Percentiles rank a stretch among this genome's conserved stretches.
phyloP scores from a whole-genome alignment of 2,797 vertebrate species.

The Macrochelys suwanniensis region DNA sequence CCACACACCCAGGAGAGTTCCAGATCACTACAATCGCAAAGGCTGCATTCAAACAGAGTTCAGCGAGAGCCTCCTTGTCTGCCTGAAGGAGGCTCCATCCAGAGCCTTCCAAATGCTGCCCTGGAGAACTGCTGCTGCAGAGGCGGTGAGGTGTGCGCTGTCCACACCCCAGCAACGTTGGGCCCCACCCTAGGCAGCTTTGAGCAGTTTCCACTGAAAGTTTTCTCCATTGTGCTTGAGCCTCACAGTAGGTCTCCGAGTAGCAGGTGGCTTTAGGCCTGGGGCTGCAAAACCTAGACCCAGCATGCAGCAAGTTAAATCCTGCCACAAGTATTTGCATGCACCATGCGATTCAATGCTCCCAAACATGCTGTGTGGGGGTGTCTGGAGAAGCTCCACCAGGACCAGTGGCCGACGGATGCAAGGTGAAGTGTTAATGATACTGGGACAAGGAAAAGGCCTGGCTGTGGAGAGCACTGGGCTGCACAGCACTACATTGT shows the following conservation, averaged over 20 bases:
- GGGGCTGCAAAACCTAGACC: background rate
- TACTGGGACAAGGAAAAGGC: background rate
- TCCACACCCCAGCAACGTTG: accelerated
- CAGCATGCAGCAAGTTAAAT: background rate
- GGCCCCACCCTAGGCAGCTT: background rate
- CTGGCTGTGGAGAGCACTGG: accelerated
- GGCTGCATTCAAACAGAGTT: background rate
- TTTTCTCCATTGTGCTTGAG: background rate
- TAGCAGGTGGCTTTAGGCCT: background rate
- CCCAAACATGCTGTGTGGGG: accelerated
- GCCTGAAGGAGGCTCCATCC: background rate
- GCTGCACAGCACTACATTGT: background rate
- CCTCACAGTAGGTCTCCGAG: background rate
- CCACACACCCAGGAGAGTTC: background rate
- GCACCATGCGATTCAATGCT: background rate
- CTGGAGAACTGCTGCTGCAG: accelerated
- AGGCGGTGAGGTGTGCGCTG: too few species aligned
- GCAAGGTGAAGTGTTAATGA: accelerated
- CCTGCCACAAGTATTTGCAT: background rate
- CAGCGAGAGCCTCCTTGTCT: background rate
- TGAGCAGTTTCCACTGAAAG: background rate
- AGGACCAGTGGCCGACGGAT: background rate
- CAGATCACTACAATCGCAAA: background rate
- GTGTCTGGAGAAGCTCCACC: background rate
- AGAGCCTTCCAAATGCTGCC: background rate